These are phyloP conservation scores for Goniozus legneri DNA, from an alignment of 1,140 invertebrate genomes.

Conservation along the genomic window DNA sequence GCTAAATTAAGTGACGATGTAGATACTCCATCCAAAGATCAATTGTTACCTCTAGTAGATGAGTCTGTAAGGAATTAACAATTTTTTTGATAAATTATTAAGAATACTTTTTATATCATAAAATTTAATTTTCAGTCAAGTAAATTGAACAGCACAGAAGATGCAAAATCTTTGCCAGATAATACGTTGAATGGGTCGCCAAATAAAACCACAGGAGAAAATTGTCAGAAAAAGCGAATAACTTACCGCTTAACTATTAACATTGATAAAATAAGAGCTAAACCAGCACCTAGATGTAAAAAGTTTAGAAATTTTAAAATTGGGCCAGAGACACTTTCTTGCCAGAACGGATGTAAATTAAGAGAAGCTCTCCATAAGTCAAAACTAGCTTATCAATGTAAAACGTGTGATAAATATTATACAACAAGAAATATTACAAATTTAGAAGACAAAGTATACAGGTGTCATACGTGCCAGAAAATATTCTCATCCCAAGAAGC, in stretches of 20 bases:
- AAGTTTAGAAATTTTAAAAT: conserved; percentile 11
- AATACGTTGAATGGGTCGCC: not conserved
- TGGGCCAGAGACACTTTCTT: conserved; percentile 9
- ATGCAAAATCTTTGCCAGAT: not conserved
- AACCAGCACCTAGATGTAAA: conserved; percentile 30
- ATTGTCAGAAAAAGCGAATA: conserved; percentile 13
- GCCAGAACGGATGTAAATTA: conserved; percentile 18
- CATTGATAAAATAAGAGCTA: conserved; percentile 40
- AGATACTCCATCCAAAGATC: not conserved
- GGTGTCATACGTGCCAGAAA: conserved; percentile 25
- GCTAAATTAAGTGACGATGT: not conserved
- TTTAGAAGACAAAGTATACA: not conserved
- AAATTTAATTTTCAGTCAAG: not conserved
- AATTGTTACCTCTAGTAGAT: too few species aligned
- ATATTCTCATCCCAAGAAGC: conserved; percentile 20
- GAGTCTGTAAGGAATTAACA: too few species aligned
- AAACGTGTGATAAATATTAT: conserved; percentile 21
- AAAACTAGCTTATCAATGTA: conserved; percentile 19
- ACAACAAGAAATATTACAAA: conserved; percentile 8
- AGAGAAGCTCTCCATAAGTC: conserved; percentile 17
- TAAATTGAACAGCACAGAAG: not conserved
- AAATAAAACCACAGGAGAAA: conserved; percentile 3
- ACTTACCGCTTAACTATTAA: conserved; percentile 40
- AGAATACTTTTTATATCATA: too few species aligned
- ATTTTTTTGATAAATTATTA: too few species aligned